Conservation (phyloP, 92 coral and sea anemone species). For the Palythoa grandiflora region DNA sequence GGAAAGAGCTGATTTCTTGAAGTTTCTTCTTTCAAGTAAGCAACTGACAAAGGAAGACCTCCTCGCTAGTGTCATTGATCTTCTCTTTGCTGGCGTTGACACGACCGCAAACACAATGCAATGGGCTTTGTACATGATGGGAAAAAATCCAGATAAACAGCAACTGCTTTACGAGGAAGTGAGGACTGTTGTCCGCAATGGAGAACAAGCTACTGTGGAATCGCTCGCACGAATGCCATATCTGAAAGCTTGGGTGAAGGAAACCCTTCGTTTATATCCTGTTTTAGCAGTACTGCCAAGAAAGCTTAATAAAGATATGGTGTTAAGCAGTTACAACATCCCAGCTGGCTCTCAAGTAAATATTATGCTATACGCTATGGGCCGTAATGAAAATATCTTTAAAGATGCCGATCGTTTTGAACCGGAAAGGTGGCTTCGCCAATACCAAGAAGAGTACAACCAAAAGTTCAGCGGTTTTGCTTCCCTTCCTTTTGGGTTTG, state of each 20-base stretch:
- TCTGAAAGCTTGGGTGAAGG: conserved; percentile 79
- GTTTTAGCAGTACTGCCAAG: conserved; percentile 43
- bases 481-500: conserved; percentile 82
- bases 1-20: conserved; percentile 46
- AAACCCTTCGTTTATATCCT: conserved; percentile 77
- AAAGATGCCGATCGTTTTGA: conserved; percentile 58
- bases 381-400: conserved; percentile 65
- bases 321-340: conserved; percentile 63
- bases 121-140: conserved; percentile 56
- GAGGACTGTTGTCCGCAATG: conserved; percentile 60
- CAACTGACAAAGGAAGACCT: conserved; percentile 70
- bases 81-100: conserved; percentile 74
- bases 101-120: too few species aligned
- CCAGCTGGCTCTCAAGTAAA: conserved; percentile 72
- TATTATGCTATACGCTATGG: conserved; percentile 56
- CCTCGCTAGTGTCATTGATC: conserved; percentile 69
- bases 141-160: conserved; percentile 77
- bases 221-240: conserved; percentile 66
- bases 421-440: conserved; percentile 84
- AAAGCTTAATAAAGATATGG: conserved; percentile 54
- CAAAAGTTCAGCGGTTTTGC: conserved; percentile 50
- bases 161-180: conserved; percentile 64
- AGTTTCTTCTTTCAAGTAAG: conserved; percentile 53
- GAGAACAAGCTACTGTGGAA: conserved; percentile 44
- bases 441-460: background rate